Conservation (phyloP, 2,888 invertebrate genomes). For the Minunthozetes semirufus region DNA sequence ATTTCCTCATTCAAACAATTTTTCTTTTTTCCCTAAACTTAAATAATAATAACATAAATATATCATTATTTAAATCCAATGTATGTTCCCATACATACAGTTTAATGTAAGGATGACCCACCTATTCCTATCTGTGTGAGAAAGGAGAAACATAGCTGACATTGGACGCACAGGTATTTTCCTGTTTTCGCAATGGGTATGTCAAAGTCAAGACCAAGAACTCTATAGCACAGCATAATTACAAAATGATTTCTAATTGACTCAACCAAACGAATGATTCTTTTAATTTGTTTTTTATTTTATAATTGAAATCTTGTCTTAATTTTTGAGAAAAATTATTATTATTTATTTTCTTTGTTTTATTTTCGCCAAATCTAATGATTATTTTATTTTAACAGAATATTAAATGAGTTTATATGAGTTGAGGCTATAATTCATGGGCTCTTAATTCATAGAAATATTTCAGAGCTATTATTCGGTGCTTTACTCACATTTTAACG, state of each 20-base stretch:
- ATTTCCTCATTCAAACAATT: background rate
- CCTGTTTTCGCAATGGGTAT: background rate
- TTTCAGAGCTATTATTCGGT: background rate
- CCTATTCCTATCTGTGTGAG: background rate
- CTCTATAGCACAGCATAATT: too few relatives aligned
- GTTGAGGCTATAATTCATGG: background rate
- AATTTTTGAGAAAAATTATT: too few relatives aligned
- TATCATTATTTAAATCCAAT: slow-evolving; percentile 12
- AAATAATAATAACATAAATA: slow-evolving; percentile 16
- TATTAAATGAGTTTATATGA: background rate
- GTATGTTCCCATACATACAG: background rate
- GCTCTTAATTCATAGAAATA: background rate
- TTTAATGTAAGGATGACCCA: background rate
- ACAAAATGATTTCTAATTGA: too few relatives aligned
- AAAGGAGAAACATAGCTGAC: too few relatives aligned
- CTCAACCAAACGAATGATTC: too few relatives aligned
- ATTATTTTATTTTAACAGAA: too few relatives aligned
- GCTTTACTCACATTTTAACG: slow-evolving; percentile 5
- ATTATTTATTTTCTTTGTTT: too few relatives aligned
- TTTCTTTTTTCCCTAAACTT: background rate
- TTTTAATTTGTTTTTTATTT: too few relatives aligned
- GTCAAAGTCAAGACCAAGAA: background rate
- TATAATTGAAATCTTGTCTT: too few relatives aligned
- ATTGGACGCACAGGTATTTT: background rate
- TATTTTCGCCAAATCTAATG: too few relatives aligned